Base-by-base conservation (phyloP, 2,113 vertebrate species). In the Acinonyx jubatus region DNA sequence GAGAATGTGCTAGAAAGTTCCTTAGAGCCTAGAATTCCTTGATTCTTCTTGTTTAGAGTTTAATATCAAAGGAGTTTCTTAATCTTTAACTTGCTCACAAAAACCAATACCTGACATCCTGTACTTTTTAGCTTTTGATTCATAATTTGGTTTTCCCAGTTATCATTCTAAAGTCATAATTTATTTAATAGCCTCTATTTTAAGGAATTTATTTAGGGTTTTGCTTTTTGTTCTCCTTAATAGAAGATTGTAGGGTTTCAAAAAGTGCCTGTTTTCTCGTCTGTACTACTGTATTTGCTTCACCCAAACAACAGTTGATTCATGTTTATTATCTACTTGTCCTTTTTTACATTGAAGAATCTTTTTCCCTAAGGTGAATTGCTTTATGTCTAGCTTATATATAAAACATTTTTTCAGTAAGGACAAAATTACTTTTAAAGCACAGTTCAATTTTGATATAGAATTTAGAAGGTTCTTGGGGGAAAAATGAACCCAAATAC, bases 391-490 rank as follows among this genome's bases (percentile, higher is more conserved):
- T 96, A 86, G 89, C 55, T 94, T 27, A 48, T 68, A 63, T 68
- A 12, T 82, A 57, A 80, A 94, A 55, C 14, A 78, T 88, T 73
- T 80, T 79, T 23, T 74, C 68, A 89, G 29, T 95, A 92, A 86
- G 55, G 74, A 90, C 13, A 96, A 84, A 89, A 94, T 90, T 69
- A 69, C 91, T 45, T 84, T 84, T 80, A 83, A 92, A 79, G 21
- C 55, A 9, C 45, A 85, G 68, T 83, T 97, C 55, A 91, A 0
- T 89, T 85, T 97, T 65, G 38, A 27, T 45, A 41, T 11, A 85
- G 61, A 92, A 87, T 90, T 96, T 96, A 90, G 36, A 86, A 94
- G 66, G 55, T 69, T 63, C 36, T 89, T 92, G 19, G 38, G 45
- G 61, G 29, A 31, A 45, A 79, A 86, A 79, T 52, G 31, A 71